phyloP scores from a whole-genome alignment of 1,140 invertebrate genomes.

The Drosophila littoralis region DNA sequence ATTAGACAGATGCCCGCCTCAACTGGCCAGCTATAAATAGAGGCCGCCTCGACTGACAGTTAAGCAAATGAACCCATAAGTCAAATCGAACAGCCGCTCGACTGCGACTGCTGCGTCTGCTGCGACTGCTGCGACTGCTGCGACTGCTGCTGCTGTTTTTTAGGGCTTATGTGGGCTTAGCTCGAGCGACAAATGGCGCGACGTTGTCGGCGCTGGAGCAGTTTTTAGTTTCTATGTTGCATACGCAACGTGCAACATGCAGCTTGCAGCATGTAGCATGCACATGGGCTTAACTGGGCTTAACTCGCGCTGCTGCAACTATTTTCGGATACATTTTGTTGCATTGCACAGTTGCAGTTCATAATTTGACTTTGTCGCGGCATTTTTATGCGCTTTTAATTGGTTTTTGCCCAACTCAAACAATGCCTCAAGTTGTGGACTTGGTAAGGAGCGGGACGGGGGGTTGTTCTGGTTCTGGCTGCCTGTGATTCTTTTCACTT shows the following conservation, averaged over 20 bases:
- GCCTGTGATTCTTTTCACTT: conserved; percentile 52
- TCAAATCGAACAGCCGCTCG: conserved; percentile 72
- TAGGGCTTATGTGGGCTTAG: conserved; percentile 81
- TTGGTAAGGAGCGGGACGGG: conserved; percentile 1
- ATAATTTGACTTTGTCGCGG: conserved; percentile 48
- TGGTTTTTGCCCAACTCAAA: conserved; percentile 14
- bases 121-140: conserved; percentile 42
- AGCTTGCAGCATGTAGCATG: conserved; percentile 42
- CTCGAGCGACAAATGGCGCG: conserved; percentile 74
- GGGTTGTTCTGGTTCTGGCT: neutral
- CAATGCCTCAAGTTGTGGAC: conserved; percentile 43
- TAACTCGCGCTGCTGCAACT: conserved; percentile 57
- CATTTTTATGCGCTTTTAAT: conserved; percentile 61
- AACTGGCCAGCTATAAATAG: conserved; percentile 61
- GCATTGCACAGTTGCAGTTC: conserved; percentile 35
- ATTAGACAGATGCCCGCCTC: conserved; percentile 8
- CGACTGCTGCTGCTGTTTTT: conserved; percentile 68
- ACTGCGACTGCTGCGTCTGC: conserved; percentile 8
- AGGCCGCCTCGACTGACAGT: conserved; percentile 53
- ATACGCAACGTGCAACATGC: conserved; percentile 61
- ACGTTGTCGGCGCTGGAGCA: conserved; percentile 64
- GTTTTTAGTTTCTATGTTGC: conserved; percentile 69
- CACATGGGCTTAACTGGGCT: conserved; percentile 79
- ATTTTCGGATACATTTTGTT: conserved; percentile 45
- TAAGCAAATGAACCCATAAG: conserved; percentile 83